Evolutionary conservation across 2,888 invertebrate species (phyloP).

Genomic region (Melanargia galathea): DNA sequence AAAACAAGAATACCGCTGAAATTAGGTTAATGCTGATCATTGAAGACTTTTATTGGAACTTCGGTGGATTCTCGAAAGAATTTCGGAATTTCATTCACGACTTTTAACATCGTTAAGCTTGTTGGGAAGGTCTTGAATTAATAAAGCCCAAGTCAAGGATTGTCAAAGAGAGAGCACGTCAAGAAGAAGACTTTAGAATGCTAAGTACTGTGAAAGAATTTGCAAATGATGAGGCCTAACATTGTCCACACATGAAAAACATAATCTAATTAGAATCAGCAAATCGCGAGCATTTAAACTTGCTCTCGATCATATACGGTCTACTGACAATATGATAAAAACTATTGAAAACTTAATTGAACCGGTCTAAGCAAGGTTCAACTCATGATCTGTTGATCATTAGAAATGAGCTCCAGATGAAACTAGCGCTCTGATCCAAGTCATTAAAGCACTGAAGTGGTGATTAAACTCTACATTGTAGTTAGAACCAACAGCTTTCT

Average conservation of each 20-base stretch:
- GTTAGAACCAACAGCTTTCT: constrained; percentile 28
- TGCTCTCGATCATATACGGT: no score
- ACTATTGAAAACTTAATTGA: neutral
- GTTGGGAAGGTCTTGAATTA: neutral
- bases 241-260: neutral
- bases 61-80: neutral
- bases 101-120: neutral
- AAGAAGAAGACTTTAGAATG: no score
- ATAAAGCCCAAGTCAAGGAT: no score
- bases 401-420: neutral
- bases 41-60: neutral
- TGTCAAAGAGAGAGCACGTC: no score
- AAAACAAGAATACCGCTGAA: neutral
- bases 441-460: constrained; percentile 11
- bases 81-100: constrained; percentile 7
- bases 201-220: neutral
- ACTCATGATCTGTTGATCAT: no score
- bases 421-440: constrained; percentile 5
- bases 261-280: neutral
- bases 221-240: neutral
- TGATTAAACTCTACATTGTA: constrained; percentile 34
- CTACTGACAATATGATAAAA: no score
- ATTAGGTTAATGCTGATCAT: constrained; percentile 5
- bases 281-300: no score
- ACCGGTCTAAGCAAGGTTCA: neutral